These are phyloP conservation scores for Orthonychiurus folsomi DNA, from an alignment of 2,888 invertebrate species.

Conservation along the genomic window DNA sequence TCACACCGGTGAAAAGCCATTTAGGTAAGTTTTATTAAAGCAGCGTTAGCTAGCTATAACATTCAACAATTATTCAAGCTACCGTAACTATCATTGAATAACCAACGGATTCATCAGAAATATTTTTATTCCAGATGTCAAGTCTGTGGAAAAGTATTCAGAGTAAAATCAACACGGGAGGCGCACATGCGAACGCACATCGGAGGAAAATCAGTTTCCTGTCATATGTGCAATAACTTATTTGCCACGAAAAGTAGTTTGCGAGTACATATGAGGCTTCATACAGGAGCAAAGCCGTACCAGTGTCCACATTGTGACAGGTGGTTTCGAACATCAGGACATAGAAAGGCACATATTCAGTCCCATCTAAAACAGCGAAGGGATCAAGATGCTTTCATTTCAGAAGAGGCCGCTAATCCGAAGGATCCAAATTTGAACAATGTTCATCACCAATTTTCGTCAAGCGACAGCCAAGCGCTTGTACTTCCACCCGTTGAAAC, in stretches of 20 bases:
- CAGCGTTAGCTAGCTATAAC: too few species aligned
- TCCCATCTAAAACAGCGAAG: slow-evolving; percentile 46
- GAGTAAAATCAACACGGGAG: slow-evolving; percentile 58
- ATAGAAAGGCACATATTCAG: slow-evolving; percentile 55
- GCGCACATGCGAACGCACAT: slow-evolving; percentile 55
- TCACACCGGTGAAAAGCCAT: slow-evolving; percentile 46
- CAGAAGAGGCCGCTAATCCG: not conserved
- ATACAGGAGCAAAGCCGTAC: slow-evolving; percentile 74
- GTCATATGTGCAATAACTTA: slow-evolving; percentile 54
- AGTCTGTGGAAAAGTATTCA: slow-evolving; percentile 46
- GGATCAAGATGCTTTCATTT: not conserved
- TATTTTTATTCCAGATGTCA: slow-evolving; percentile 26
- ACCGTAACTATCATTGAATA: too few species aligned
- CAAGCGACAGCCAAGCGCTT: not conserved
- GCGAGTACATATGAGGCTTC: slow-evolving; percentile 67
- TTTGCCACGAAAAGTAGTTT: slow-evolving; percentile 61
- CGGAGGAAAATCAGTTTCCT: slow-evolving; percentile 51
- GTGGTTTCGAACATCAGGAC: slow-evolving; percentile 58
- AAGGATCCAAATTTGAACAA: not conserved
- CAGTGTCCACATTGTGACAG: slow-evolving; percentile 71
- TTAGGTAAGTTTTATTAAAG: slow-evolving; percentile 24
- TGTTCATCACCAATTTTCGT: not conserved
- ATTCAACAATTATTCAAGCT: too few species aligned
- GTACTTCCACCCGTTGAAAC: slow-evolving; percentile 17
- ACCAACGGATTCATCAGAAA: too few species aligned